Percentiles rank a stretch among this genome's conserved stretches.
Conservation (phyloP, 2,113 vertebrate species). For the Nothoprocta perdicaria region DNA sequence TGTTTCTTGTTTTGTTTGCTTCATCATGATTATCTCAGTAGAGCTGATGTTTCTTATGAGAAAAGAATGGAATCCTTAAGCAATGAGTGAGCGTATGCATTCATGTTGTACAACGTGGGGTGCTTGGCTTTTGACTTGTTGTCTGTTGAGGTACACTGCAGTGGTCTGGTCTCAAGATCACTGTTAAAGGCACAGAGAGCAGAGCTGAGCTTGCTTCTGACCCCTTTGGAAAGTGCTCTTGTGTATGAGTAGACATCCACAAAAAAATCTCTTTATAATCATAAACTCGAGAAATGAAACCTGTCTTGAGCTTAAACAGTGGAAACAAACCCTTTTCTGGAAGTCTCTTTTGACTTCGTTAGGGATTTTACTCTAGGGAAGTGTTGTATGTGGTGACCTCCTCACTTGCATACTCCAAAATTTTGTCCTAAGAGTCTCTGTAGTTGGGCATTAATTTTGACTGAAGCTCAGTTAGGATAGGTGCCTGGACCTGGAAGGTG, state of each 20-base stretch:
- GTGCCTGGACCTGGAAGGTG: not conserved
- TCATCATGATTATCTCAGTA: not conserved
- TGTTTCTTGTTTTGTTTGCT: not conserved
- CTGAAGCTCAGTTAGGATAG: not conserved
- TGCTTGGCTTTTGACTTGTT: not conserved
- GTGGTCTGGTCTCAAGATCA: not conserved
- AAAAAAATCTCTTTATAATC: not conserved
- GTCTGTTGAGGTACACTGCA: fast-evolving
- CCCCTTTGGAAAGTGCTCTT: not conserved
- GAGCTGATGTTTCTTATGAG: not conserved
- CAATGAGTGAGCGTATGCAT: not conserved
- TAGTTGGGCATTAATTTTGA: not conserved
- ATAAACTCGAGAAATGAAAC: not conserved
- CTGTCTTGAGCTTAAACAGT: not conserved
- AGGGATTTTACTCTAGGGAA: not conserved
- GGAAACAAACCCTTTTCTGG: not conserved
- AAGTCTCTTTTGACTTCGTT: not conserved
- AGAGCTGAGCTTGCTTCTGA: not conserved
- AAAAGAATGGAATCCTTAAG: not conserved
- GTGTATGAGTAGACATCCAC: not conserved
- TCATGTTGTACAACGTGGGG: not conserved
- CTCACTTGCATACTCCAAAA: not conserved
- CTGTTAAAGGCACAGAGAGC: not conserved
- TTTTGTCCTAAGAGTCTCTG: not conserved
- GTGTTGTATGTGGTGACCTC: not conserved